Evolutionary conservation across 2,797 vertebrate genomes (phyloP), one percentile per base, ranked within the genome.

Genomic region (Trematomus bernacchii): DNA sequence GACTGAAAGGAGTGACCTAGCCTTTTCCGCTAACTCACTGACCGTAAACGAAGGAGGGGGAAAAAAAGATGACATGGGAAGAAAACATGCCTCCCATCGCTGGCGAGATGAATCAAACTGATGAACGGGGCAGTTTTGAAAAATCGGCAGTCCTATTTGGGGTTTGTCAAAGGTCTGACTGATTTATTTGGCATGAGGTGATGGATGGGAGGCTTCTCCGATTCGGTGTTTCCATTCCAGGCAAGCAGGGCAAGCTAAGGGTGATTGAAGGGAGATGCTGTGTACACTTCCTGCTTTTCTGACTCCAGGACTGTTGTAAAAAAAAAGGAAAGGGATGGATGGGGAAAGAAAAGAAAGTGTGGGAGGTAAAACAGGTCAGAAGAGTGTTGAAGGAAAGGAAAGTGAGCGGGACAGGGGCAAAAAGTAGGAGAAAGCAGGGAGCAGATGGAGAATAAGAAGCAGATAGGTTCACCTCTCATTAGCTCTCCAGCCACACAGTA

Each of bases 381-480:
- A 43, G 42, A 53, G 37, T 84, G 67, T 57, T 8, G 15, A 72
- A 69, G 15, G 54, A 58, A 21, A 71, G 66, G 62, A 74, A 83
- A 81, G 40, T 53, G 47, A 68, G 55, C 67, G n/a, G 47, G 71
- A 83, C 47, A 58, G 71, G 66, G 44, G 21, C 18, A 65, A 77
- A 79, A 83, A 52, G 61, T 33, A 51, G 16, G 52, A 42, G 50
- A 80, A 84, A 76, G 47, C 33, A 52, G 37, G 54, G 66, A 77
- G 53, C 77, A 68, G 85, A 73, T 48, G 74, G 83, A 86, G 89
- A 90, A 84, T 86, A 87, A 79, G 73, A 85, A 88, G 80, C 75
- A 85, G 84, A 86, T 79, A 91, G 68, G 86, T 75, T 93, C 84
- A 85, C 85, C 79, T 87, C 79, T 91, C 84, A 86, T 93, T 91